Percentiles rank a stretch among this genome's conserved stretches.
These are phyloP conservation scores for Phymanthus crucifer DNA, from an alignment of 92 coral and sea anemone genomes.

Conservation along the genomic window DNA sequence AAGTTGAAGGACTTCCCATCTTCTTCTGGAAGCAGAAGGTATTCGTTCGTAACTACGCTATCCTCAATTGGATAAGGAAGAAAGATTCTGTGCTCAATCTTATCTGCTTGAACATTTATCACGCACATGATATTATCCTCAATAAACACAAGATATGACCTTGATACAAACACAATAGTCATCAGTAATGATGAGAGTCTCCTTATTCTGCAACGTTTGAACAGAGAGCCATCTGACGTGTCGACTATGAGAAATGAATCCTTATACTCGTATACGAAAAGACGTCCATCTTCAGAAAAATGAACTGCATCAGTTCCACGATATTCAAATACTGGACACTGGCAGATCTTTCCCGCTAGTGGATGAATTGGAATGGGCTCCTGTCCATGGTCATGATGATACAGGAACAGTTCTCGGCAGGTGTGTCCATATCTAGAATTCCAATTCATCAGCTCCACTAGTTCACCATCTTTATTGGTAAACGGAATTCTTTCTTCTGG, in stretches of 20 bases:
- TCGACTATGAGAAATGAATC: not conserved
- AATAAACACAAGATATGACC: not conserved
- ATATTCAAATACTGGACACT: not conserved
- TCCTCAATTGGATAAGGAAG: not conserved
- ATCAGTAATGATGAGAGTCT: not conserved
- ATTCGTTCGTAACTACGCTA: too few species aligned
- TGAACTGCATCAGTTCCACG: not conserved
- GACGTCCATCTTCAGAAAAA: conserved; percentile 27
- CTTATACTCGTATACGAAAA: not conserved
- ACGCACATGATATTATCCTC: not conserved
- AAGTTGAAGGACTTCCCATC: not conserved
- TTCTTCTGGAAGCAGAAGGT: not conserved
- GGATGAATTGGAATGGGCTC: not conserved
- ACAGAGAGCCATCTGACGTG: not conserved
- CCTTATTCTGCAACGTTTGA: not conserved
- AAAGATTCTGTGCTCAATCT: not conserved
- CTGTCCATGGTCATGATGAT: not conserved
- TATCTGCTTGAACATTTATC: not conserved
- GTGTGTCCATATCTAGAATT: not conserved
- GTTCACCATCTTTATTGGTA: not conserved
- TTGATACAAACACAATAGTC: not conserved
- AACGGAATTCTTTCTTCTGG: not conserved
- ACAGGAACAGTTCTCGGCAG: not conserved
- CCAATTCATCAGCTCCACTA: conserved; percentile 1
- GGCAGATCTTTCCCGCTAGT: not conserved